Base-by-base conservation (phyloP, 2,797 vertebrate genomes). In the Pyrrhura leucotis region DNA sequence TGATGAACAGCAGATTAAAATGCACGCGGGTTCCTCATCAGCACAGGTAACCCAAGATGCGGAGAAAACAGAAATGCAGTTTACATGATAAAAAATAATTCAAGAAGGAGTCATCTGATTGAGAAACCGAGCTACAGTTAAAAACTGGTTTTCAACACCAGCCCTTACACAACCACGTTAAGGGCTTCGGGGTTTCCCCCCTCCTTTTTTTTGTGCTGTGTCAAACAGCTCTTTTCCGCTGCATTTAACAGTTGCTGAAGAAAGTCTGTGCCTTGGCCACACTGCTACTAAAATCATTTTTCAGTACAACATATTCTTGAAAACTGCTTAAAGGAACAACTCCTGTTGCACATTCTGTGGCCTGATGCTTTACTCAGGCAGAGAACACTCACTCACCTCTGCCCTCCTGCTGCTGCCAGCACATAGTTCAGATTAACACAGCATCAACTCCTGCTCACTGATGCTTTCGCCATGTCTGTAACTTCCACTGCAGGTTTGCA, bases 271-370 rank as follows among this genome's bases (percentile, higher is more conserved):
- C 26, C 35, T 16, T 14, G 68, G 44, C 56, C 89, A 48, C 51
- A 0, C 0, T 4, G 61, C 29, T 19, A 8, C 50, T 5, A 18
- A 54, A 80, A n/a, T 19, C 1, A 18, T 18, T 54, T 63, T 12
- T 56, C 59, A 62, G 5, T 1, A 29, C n/a, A n/a, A 31, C 22
- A 18, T 16, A 28, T 8, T 66, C 42, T 6, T 59, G 74, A 19
- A 28, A 68, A 29, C 2, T 1, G 3, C 47, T 50, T 1, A 5
- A 47, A 71, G 48, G 74, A 35, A 22, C 0, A 4, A 5, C 1
- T 79, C 2, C 54, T 8, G 33, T 1, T 11, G 28, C 5, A 25
- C 1, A 3, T 4, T 58, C 9, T 16, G 63, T 14, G 45, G 42
- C 44, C 11, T 9, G 68, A 22, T 3, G 54, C 20, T 66, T 69